Evolutionary conservation across 1,140 invertebrate species (phyloP), one percentile per base, ranked within the genome.

Genomic region (Ctenoplectra terminalis): DNA sequence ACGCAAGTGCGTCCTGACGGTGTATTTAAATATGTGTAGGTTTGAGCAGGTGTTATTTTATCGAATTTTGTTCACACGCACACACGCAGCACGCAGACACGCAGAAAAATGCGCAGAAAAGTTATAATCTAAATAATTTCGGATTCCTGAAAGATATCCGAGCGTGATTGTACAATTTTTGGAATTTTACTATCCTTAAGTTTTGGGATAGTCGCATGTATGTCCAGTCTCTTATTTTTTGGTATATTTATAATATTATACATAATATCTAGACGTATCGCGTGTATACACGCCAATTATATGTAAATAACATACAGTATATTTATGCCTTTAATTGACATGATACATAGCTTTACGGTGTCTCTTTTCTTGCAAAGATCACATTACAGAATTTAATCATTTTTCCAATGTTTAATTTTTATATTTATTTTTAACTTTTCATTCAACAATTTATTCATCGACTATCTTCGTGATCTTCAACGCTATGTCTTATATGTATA

Each of bases 111-210:
- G 60, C 72, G 69, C 50, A 50, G 54, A 87, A 87, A 80, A 67
- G 50, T 73, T 75, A 81, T 66, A 75, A 81, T 50, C 60, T 74
- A 81, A 80, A 81, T 54, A 64, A 70, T 61, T n/a, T 82, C 77
- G 58, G 66, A 81, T 8, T 26, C 78, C 46, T 26, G n/a, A 48
- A 29, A 67, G 61, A 43, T 40, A 50, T 70, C 79, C 85, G 66
- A 74, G 40, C 50, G 75, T 89, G 88, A 89, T 89, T 89, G 88
- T 88, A 88, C 85, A 87, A 72, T 88, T 84, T 31, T 73, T 71
- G 71, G 54, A 81, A 63, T 76, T 52, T 58, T 61, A 52, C 54
- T 56, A 46, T 72, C 72, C 60, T 15, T 29, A 70, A 46, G 29
- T 54, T 63, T 60, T 48, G 15, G 54, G 54, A 78, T 78, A 72